Conservation (phyloP, 2,888 invertebrate species). For the Apotomis turbidana region DNA sequence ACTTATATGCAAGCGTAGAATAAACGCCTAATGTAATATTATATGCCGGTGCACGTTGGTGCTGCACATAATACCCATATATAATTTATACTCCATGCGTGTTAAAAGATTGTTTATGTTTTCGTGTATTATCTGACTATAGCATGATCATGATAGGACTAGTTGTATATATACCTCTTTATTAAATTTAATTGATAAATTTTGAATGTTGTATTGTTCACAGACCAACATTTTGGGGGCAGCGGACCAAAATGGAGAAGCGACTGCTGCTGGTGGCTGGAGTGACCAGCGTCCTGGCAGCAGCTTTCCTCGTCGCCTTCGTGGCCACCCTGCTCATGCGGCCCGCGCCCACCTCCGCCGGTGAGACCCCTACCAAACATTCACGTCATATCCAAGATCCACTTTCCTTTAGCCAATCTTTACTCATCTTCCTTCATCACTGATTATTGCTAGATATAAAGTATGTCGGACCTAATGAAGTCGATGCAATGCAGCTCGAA, state of each 20-base stretch:
- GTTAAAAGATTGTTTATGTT: no score
- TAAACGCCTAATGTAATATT: no score
- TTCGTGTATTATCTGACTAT: no score
- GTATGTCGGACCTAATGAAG: neutral
- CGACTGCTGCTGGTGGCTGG: slow-evolving; percentile 62
- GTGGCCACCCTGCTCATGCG: slow-evolving; percentile 62
- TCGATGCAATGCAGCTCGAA: slow-evolving; percentile 1
- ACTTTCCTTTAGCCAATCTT: no score
- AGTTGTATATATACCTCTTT: no score
- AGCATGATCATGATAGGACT: no score
- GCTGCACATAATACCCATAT: no score
- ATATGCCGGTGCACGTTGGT: no score
- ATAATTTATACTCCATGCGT: no score
- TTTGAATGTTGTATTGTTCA: slow-evolving; percentile 2
- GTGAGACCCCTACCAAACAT: slow-evolving; percentile 51
- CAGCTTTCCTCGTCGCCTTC: slow-evolving; percentile 72
- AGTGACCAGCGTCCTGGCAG: slow-evolving; percentile 63
- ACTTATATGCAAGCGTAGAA: no score
- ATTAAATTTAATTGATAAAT: no score
- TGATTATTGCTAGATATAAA: neutral
- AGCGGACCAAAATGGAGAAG: slow-evolving; percentile 72
- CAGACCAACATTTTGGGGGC: slow-evolving; percentile 75
- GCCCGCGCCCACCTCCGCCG: slow-evolving; percentile 55
- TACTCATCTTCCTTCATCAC: no score
- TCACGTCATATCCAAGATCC: neutral